Evolutionary conservation across 2,113 vertebrate genomes (phyloP).

Genomic region (Brienomyrus longianalis): DNA sequence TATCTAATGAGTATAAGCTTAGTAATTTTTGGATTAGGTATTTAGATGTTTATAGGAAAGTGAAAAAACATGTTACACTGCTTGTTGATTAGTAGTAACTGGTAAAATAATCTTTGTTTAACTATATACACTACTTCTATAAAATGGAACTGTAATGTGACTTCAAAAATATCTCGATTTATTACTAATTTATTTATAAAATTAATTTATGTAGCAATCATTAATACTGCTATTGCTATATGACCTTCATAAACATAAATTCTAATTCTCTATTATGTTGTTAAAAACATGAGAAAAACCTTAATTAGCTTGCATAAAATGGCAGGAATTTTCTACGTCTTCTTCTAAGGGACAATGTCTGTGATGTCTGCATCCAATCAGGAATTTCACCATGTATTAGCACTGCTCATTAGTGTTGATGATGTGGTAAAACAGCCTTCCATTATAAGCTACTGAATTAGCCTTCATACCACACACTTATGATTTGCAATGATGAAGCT

Average conservation of each 20-base stretch:
- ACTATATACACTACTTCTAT: neutral
- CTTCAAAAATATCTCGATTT: neutral
- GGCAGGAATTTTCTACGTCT: neutral
- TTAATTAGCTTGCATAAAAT: neutral
- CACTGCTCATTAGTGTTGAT: conserved; percentile 9
- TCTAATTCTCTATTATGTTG: neutral
- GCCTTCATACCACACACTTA: neutral
- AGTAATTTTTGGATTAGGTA: neutral
- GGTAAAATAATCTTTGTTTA: neutral
- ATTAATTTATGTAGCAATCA: neutral
- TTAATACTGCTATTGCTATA: neutral
- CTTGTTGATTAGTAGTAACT: neutral
- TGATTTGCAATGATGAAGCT: neutral
- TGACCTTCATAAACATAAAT: neutral
- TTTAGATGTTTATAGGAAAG: neutral
- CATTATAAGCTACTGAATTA: conserved; percentile 14
- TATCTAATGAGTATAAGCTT: neutral
- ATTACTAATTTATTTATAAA: neutral
- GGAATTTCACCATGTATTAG: neutral
- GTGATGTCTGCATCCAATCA: conserved; percentile 3
- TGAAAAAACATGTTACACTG: neutral
- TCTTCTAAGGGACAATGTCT: neutral
- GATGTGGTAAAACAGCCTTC: conserved; percentile 9
- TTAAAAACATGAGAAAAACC: neutral
- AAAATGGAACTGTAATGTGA: neutral